phyloP scores from a whole-genome alignment of 2,113 vertebrate genomes.

The Pelecanus crispus region DNA sequence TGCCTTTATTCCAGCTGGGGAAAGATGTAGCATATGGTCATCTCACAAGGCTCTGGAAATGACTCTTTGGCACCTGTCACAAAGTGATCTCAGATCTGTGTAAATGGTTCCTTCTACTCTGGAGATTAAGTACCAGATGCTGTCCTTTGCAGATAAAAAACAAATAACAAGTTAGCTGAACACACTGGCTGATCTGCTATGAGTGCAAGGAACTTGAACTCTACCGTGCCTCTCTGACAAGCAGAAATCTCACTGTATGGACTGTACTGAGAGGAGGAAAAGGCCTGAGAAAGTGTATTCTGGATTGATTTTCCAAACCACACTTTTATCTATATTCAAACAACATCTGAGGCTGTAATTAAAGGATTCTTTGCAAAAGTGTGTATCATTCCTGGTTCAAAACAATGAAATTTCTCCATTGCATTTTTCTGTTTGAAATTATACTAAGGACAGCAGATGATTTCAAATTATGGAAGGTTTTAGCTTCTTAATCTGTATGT shows the following conservation, averaged over 20 bases:
- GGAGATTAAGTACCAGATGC: slow-evolving; percentile 61
- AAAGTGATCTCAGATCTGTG: slow-evolving; percentile 60
- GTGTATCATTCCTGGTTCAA: background rate
- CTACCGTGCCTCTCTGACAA: background rate
- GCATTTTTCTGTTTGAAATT: background rate
- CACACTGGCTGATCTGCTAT: background rate
- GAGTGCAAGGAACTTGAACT: background rate
- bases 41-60: slow-evolving; percentile 56
- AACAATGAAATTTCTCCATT: background rate
- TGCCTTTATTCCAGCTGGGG: slow-evolving; percentile 36
- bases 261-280: background rate
- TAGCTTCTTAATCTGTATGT: background rate
- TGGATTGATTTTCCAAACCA: background rate
- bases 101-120: slow-evolving; percentile 61
- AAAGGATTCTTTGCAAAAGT: background rate
- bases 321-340: background rate
- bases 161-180: slow-evolving; percentile 11
- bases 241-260: background rate
- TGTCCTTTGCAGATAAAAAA: slow-evolving; percentile 44
- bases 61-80: slow-evolving; percentile 51
- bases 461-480: background rate
- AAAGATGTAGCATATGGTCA: slow-evolving; percentile 67
- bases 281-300: background rate
- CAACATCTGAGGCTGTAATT: background rate
- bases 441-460: background rate